Conservation (phyloP, 2,888 invertebrate genomes). For the Ichneumoninae sp. region DNA sequence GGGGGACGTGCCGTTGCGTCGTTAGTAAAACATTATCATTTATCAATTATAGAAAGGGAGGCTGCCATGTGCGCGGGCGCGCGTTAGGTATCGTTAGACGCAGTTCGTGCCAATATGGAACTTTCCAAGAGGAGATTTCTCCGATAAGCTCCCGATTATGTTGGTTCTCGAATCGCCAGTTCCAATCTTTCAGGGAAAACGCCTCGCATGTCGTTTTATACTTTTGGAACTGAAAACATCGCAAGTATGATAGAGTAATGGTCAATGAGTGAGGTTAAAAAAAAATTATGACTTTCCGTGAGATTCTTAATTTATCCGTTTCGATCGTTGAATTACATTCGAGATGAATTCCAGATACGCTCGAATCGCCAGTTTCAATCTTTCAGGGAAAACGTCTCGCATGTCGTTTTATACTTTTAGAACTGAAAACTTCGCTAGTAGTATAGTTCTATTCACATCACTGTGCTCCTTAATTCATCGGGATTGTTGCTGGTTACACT, state of each 20-base stretch:
- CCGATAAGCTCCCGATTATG: slow-evolving; percentile 14
- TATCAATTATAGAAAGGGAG: slow-evolving; percentile 16
- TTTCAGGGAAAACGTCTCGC: background rate
- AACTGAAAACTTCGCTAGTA: no score
- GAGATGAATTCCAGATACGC: no score
- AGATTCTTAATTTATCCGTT: no score
- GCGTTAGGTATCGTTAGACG: background rate
- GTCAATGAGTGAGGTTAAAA: no score
- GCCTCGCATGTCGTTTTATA: no score
- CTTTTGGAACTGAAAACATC: no score
- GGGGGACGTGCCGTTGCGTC: slow-evolving; percentile 5
- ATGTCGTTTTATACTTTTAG: background rate
- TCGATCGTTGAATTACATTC: no score
- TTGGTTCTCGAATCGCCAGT: background rate
- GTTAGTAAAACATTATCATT: slow-evolving; percentile 20
- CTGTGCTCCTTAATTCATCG: background rate
- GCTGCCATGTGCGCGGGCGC: background rate
- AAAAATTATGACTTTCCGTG: no score
- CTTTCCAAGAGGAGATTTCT: background rate
- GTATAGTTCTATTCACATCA: no score
- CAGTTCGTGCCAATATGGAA: slow-evolving; percentile 6
- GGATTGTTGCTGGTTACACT: background rate
- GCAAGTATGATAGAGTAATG: no score
- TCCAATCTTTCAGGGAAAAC: background rate
- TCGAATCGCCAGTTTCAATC: background rate